A percentile compares a stretch with the other conserved stretches of the same genome.
Conservation (phyloP, 1,140 invertebrate genomes). For the Plutomurus gul region DNA sequence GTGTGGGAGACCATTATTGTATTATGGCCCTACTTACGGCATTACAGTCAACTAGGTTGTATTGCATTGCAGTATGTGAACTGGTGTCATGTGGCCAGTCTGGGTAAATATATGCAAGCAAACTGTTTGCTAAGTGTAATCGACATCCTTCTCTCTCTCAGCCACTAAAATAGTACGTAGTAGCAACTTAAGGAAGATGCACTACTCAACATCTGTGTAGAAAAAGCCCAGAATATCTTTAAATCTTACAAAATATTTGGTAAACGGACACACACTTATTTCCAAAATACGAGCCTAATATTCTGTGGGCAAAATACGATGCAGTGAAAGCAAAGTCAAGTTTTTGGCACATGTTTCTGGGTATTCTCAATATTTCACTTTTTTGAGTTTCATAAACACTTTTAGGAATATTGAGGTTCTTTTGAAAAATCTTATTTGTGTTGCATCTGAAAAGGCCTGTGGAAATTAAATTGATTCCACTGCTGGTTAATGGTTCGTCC, state of each 20-base stretch:
- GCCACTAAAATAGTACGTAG: too few species aligned
- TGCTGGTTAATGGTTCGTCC: too few species aligned
- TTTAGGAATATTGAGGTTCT: too few species aligned
- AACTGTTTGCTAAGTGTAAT: background rate
- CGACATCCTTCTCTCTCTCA: background rate
- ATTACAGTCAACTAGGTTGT: background rate
- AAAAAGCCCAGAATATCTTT: background rate
- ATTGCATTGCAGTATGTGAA: background rate
- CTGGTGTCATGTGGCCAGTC: background rate
- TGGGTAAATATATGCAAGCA: background rate
- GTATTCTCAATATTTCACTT: background rate
- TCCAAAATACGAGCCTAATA: too few species aligned
- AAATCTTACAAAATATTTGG: background rate
- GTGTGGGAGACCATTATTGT: background rate
- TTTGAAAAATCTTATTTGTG: too few species aligned
- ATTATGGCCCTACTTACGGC: background rate
- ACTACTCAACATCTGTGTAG: background rate
- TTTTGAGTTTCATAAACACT: too few species aligned
- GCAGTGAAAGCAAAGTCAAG: background rate
- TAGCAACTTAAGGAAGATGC: background rate
- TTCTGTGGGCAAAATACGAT: background rate
- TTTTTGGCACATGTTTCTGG: background rate
- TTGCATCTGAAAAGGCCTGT: too few species aligned
- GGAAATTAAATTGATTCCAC: too few species aligned
- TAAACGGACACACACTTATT: background rate